Conservation (phyloP, 2,888 invertebrate species). For the Leucoptera coffeella region DNA sequence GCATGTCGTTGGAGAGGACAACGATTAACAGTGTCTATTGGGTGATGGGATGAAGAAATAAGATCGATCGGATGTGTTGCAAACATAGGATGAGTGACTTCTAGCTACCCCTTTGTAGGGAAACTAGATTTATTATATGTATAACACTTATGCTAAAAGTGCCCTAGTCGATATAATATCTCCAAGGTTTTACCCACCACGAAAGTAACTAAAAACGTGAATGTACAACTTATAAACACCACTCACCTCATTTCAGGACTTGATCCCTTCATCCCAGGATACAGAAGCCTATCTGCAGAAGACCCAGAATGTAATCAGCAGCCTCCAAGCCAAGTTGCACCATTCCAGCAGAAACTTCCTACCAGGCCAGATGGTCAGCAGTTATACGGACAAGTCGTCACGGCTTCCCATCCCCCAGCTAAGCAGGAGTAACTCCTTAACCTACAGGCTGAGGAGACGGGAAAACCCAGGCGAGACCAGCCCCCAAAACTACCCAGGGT, state of each 20-base stretch:
- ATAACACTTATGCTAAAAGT: too few relatives aligned
- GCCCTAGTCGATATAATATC: too few relatives aligned
- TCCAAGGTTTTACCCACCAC: too few relatives aligned
- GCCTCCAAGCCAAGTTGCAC: conserved; percentile 53
- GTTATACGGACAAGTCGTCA: conserved; percentile 38
- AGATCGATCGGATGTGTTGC: too few relatives aligned
- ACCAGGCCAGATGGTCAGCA: conserved; percentile 29
- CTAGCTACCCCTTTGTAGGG: too few relatives aligned
- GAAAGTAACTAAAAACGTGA: too few relatives aligned
- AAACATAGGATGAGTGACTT: too few relatives aligned
- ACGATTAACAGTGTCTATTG: too few relatives aligned
- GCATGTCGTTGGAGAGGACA: too few relatives aligned
- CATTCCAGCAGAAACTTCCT: conserved; percentile 26
- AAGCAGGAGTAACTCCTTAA: conserved; percentile 39
- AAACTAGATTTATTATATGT: too few relatives aligned
- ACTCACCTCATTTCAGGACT: conserved; percentile 46
- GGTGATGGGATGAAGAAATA: too few relatives aligned
- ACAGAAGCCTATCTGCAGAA: conserved; percentile 53
- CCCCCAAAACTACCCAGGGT: conserved; percentile 39
- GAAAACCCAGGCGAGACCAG: conserved; percentile 32
- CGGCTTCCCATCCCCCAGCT: conserved; percentile 39
- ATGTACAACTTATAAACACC: too few relatives aligned
- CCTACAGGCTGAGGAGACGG: conserved; percentile 34
- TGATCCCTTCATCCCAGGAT: conserved; percentile 36
- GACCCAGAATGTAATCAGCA: conserved; percentile 56